These are phyloP conservation scores for Glomeris maerens DNA, from an alignment of 1,140 invertebrate species.

Conservation along the genomic window DNA sequence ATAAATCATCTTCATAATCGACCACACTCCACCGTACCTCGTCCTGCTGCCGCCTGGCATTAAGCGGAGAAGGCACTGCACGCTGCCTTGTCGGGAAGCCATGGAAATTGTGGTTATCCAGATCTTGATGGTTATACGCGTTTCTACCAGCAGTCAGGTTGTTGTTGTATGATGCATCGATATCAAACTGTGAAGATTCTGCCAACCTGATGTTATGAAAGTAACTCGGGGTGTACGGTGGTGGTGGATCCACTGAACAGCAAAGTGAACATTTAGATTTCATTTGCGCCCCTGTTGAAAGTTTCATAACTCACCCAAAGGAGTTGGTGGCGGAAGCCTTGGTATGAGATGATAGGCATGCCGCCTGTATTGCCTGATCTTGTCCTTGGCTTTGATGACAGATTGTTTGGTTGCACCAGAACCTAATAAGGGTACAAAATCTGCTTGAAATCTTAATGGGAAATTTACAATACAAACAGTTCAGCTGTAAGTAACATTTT, in stretches of 20 bases:
- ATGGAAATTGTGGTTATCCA: not conserved
- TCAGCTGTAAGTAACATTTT: not conserved
- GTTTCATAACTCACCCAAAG: no score
- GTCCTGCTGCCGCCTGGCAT: conserved; percentile 13
- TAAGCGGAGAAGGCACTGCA: not conserved
- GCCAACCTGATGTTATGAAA: conserved; percentile 14
- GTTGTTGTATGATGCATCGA: not conserved
- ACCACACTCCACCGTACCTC: conserved; percentile 15
- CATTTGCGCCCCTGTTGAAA: no score
- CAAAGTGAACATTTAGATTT: not conserved
- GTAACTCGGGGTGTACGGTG: conserved; percentile 19
- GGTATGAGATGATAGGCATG: conserved; percentile 2
- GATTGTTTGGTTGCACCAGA: conserved; percentile 6
- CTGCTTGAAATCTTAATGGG: not conserved
- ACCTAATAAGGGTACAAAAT: not conserved
- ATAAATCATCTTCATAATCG: conserved; percentile 18
- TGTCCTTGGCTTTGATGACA: conserved; percentile 5
- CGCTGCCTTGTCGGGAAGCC: not conserved
- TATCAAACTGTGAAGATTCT: no score
- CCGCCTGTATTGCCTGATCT: conserved; percentile 4
- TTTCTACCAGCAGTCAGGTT: not conserved
- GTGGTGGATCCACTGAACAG: conserved; percentile 19
- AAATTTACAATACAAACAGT: not conserved
- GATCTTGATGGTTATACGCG: not conserved
- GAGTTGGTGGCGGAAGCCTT: no score